Base-by-base conservation (phyloP, 1,140 invertebrate genomes). In the Ceratitis capitata region DNA sequence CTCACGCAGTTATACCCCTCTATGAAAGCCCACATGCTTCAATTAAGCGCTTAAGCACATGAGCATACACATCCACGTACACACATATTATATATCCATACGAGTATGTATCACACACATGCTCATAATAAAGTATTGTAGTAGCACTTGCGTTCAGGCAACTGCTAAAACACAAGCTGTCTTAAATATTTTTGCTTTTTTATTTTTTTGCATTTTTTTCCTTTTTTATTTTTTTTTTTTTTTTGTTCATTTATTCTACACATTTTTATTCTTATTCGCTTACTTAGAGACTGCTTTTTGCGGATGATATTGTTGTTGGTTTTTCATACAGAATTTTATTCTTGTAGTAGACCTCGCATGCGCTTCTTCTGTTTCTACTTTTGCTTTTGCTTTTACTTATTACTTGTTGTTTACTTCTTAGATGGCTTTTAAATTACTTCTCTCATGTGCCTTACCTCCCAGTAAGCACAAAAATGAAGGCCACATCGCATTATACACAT, bases 391-490 rank as follows among this genome's bases (percentile, higher is more conserved):
- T 56, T n/a, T 56, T 56, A 19, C 51, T 56, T 56, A 56, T 19
- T 69, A 7, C 32, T 39, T 69, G 61, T 35, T 82, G 42, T 35
- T 82, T 82, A 19, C 78, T 82, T 82, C 78, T 49, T 82, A 82
- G 78, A 82, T 82, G 47, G 78, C 78, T 82, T 82, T 82, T 82
- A 82, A 82, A 82, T 82, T 82, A 49, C 78, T 82, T 82, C 49
- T 35, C 26, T 42, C 49, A 39, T 69, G n/a, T 69, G 61, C n/a
- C 45, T n/a, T n/a, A n/a, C n/a, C n/a, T n/a, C n/a, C n/a, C n/a
- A n/a, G n/a, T n/a, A n/a, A n/a, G n/a, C n/a, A n/a, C n/a, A n/a
- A n/a, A n/a, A n/a, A n/a, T n/a, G n/a, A n/a, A n/a, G n/a, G n/a
- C n/a, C n/a, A n/a, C n/a, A n/a, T n/a, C n/a, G n/a, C n/a, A n/a